phyloP scores from a whole-genome alignment of 2,888 invertebrate genomes.

The Lasioglossum calceatum region DNA sequence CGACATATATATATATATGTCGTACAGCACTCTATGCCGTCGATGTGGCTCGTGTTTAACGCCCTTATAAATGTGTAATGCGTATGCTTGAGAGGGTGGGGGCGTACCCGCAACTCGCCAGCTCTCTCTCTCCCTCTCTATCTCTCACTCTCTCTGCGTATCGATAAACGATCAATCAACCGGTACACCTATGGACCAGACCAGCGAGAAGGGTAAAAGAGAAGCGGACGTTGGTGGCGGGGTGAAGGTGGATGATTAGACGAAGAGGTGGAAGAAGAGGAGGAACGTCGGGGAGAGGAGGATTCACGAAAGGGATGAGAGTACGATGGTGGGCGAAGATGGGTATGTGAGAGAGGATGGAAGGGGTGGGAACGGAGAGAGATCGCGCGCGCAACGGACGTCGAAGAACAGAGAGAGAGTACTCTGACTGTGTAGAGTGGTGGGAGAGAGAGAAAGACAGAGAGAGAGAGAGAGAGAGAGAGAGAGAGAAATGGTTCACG shows the following conservation, averaged over 20 bases:
- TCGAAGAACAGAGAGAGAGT: slow-evolving; percentile 51
- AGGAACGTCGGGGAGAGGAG: slow-evolving; percentile 47
- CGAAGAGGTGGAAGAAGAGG: slow-evolving; percentile 67
- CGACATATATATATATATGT: slow-evolving; percentile 32
- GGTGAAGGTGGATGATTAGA: slow-evolving; percentile 63
- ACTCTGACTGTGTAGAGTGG: slow-evolving; percentile 37
- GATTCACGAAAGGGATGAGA: slow-evolving; percentile 65
- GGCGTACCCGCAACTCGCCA: slow-evolving; percentile 70
- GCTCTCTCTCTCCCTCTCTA: slow-evolving; percentile 57
- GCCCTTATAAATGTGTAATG: slow-evolving; percentile 80
- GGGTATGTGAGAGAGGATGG: slow-evolving; percentile 71
- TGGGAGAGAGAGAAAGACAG: slow-evolving; percentile 48
- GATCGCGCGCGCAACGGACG: slow-evolving; percentile 47
- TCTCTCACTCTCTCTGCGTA: slow-evolving; percentile 63
- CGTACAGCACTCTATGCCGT: slow-evolving; percentile 69
- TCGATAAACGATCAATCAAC: slow-evolving; percentile 83
- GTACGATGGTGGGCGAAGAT: slow-evolving; percentile 73
- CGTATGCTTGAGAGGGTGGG: slow-evolving; percentile 68
- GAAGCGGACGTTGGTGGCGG: slow-evolving; percentile 45
- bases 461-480: slow-evolving; percentile 51
- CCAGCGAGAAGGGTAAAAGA: slow-evolving; percentile 67
- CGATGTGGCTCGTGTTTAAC: slow-evolving; percentile 77
- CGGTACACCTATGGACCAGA: slow-evolving; percentile 76
- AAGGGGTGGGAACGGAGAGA: slow-evolving; percentile 67
- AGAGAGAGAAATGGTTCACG: slow-evolving; percentile 60